Evolutionary conservation across 2,888 invertebrate genomes (phyloP).

Genomic region (Hemaris fuciformis): DNA sequence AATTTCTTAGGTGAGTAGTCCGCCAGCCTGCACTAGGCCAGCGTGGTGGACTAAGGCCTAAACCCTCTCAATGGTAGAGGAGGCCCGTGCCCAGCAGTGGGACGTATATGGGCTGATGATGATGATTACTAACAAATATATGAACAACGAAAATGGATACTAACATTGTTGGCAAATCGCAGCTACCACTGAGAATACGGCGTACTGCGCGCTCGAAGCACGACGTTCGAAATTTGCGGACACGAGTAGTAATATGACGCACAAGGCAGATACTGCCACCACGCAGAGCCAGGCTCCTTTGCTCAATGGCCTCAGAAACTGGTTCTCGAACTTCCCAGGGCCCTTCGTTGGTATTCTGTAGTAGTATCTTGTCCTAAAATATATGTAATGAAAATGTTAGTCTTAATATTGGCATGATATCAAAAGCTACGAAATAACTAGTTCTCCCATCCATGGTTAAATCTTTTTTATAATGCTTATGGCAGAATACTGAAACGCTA

Average conservation of each 20-base stretch:
- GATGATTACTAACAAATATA: too few relatives aligned
- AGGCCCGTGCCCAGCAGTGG: too few relatives aligned
- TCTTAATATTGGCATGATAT: background rate
- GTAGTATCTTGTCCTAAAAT: constrained; percentile 59
- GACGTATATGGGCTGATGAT: too few relatives aligned
- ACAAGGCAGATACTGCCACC: constrained; percentile 44
- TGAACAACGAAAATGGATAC: too few relatives aligned
- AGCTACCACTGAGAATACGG: constrained; percentile 65
- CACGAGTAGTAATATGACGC: constrained; percentile 52
- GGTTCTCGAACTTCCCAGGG: constrained; percentile 63
- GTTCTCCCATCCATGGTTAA: background rate
- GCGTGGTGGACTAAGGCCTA: too few relatives aligned
- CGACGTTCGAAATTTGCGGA: constrained; percentile 54
- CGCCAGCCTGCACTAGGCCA: too few relatives aligned
- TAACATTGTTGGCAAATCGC: constrained; percentile 69
- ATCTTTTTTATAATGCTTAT: too few relatives aligned
- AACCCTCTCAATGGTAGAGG: too few relatives aligned
- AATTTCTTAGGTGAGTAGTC: too few relatives aligned
- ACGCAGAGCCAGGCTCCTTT: constrained; percentile 60
- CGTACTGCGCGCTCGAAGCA: constrained; percentile 48
- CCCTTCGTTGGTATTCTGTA: constrained; percentile 61
- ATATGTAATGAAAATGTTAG: background rate
- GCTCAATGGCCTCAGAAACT: constrained; percentile 72
- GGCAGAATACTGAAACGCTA: too few relatives aligned
- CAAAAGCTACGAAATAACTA: background rate